Percentiles rank a stretch among this genome's conserved stretches.
These are phyloP conservation scores for Dasyprocta punctata DNA, from an alignment of 2,113 vertebrate species.

Conservation along the genomic window DNA sequence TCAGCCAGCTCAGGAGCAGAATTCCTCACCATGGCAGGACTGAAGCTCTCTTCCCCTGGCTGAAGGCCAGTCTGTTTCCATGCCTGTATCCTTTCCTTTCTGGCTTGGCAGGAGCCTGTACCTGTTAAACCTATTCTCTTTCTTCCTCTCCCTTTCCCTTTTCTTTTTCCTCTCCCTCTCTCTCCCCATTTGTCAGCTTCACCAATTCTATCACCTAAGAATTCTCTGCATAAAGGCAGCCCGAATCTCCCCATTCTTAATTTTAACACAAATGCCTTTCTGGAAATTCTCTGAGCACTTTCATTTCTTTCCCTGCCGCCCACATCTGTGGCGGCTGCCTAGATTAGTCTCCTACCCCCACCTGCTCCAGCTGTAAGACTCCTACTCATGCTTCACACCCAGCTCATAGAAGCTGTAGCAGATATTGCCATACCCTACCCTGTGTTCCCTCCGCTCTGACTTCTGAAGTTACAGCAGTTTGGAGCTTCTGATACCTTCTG, in stretches of 20 bases:
- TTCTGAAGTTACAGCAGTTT: not conserved
- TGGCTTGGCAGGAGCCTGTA: not conserved
- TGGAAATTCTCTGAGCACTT: not conserved
- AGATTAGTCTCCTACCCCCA: not conserved
- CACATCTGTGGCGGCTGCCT: not conserved
- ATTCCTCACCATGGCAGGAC: not conserved
- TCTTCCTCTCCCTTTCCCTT: not conserved
- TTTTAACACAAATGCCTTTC: conserved; percentile 40
- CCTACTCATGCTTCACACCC: not conserved
- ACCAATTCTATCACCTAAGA: not conserved
- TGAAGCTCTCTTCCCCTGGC: not conserved
- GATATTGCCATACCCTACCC: not conserved
- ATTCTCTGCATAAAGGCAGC: not conserved
- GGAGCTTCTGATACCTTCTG: not conserved
- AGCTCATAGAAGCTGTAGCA: not conserved
- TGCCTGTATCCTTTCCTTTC: not conserved
- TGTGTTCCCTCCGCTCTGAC: not conserved
- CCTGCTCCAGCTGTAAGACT: not conserved
- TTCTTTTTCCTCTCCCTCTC: not conserved
- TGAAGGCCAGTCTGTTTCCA: not conserved
- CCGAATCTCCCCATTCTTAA: not conserved
- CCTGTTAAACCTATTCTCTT: not conserved
- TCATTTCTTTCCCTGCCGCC: not conserved
- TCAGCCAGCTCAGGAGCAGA: not conserved
- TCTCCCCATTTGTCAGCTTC: not conserved